Base-by-base conservation (phyloP, 2,888 invertebrate genomes). In the Thereva nobilitata region DNA sequence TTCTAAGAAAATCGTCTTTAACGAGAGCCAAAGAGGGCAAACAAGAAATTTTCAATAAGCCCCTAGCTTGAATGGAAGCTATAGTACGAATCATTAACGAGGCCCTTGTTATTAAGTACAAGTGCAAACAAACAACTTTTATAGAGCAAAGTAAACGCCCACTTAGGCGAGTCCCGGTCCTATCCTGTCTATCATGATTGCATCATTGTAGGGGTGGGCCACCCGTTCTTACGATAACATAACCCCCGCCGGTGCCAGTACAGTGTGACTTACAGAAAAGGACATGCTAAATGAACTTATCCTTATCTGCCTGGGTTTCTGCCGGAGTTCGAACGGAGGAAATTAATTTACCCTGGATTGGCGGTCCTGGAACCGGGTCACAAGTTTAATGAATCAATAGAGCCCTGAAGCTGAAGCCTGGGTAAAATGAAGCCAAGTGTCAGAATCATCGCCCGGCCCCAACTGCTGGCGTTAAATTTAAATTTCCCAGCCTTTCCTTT, bases 361-460 rank as follows among this genome's bases (percentile, higher is more conserved):
- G 61, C 50, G 41, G 50, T 50, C 34, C 40, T 6, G 45, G 61
- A 61, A 61, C 34, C 12, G 9, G 42, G 50, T 61, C 61, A 41
- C 35, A 61, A 47, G 41, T 61, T 61, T 61, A 61, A 61, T 61
- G 61, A 61, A 61, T 61, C 61, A 50, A 41, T 10, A 23, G 61
- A 61, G 41, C 38, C 5, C 12, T 9, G 47, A 50, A 34, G 23
- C 23, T 23, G 23, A 23, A 23, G 23, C 23, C 23, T 23, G 23
- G 23, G 23, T 23, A 23, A 23, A 23, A 23, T 23, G 23, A 23
- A 23, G 23, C 23, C 23, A 23, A 23, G 23, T 42, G 34, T 9
- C 4, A 50, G 40, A 50, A 40, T 38, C 9, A 50, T 40, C 41
- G 23, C 41, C 37, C 23, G 6, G 34, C 9, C 23, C 40, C 23